A percentile compares a stretch with the other conserved stretches of the same genome.
These are phyloP conservation scores for Ischnus inquisitorius DNA, from an alignment of 2,888 invertebrate species.

Conservation along the genomic window DNA sequence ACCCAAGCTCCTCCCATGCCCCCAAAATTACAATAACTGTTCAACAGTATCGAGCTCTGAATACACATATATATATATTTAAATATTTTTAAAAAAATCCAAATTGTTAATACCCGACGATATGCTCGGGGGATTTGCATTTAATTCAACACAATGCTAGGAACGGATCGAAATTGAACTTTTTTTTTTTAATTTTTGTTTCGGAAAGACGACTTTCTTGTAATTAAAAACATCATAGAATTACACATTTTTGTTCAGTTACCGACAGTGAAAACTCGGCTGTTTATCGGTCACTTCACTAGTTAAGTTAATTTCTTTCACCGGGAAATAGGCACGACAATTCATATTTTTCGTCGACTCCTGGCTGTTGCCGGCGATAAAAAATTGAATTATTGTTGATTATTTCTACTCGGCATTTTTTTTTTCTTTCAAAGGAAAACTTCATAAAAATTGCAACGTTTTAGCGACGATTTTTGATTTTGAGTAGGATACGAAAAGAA, in stretches of 20 bases:
- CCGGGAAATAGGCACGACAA: no score
- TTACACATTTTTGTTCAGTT: no score
- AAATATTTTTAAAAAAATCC: conserved; percentile 31
- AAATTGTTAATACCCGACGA: conserved; percentile 8
- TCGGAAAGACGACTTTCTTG: neutral
- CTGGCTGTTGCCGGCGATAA: no score
- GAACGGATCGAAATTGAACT: no score
- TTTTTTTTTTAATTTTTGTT: neutral
- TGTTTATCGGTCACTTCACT: no score
- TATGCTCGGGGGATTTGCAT: neutral
- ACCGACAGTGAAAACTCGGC: no score
- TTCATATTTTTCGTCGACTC: no score
- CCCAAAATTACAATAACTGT: conserved; percentile 62
- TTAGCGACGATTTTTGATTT: neutral
- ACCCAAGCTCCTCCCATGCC: conserved; percentile 66
- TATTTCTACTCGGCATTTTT: neutral
- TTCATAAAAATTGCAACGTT: neutral
- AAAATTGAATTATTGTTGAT: neutral
- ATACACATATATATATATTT: conserved; percentile 27
- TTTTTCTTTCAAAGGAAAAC: neutral
- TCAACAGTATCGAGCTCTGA: conserved; percentile 11
- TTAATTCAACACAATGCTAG: no score
- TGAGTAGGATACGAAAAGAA: neutral
- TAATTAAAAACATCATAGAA: no score
- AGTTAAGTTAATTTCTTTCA: no score